These are phyloP conservation scores for Platanista minor DNA, from an alignment of 2,113 vertebrate genomes.

Conservation along the genomic window DNA sequence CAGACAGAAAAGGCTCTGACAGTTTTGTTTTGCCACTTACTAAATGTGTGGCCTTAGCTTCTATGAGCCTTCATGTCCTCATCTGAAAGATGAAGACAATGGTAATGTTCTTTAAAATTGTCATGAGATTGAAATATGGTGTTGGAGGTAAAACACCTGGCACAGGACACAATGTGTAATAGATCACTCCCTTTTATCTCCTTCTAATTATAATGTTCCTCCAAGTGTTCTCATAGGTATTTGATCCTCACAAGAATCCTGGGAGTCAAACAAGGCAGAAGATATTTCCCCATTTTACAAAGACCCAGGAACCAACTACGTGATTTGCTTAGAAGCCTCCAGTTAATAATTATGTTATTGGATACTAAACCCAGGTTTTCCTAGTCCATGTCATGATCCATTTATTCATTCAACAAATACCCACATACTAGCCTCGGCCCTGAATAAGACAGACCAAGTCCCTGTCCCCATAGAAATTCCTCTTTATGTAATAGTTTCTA, in stretches of 20 bases:
- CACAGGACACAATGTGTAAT: neutral
- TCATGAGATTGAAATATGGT: neutral
- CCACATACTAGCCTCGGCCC: neutral
- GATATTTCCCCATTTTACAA: neutral
- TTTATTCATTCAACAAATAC: constrained; percentile 16
- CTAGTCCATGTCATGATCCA: neutral
- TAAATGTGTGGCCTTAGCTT: neutral
- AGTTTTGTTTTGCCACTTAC: neutral
- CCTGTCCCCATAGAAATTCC: neutral
- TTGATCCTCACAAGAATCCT: neutral
- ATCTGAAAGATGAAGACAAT: constrained; percentile 13
- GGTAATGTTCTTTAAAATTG: constrained; percentile 1
- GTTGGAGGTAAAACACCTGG: neutral
- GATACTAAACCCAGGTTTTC: neutral
- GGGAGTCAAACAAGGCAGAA: neutral
- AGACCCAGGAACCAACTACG: neutral
- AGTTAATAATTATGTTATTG: neutral
- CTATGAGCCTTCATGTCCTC: neutral
- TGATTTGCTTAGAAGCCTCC: neutral
- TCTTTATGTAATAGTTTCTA: neutral
- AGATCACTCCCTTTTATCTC: neutral
- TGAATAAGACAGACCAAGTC: neutral
- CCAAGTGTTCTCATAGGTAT: neutral
- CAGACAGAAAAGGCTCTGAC: neutral
- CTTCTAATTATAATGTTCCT: neutral